These are phyloP conservation scores for Brachionus rotundiformis DNA, from an alignment of 1,140 invertebrate species.

Conservation along the genomic window DNA sequence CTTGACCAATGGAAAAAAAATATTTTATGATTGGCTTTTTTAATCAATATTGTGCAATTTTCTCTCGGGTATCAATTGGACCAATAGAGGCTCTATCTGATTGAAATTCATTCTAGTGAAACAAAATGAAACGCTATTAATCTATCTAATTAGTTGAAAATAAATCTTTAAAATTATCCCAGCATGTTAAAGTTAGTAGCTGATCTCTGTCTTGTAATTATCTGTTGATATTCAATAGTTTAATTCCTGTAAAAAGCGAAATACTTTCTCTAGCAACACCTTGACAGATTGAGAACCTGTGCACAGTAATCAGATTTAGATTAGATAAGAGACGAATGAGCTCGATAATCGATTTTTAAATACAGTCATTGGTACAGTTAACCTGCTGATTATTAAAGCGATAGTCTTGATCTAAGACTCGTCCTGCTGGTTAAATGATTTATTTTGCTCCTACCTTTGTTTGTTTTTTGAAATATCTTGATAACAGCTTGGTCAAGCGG, in stretches of 20 bases:
- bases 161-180: conserved; percentile 1
- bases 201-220: conserved; percentile 32
- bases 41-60: conserved; percentile 40
- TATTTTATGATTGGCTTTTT: conserved; percentile 22
- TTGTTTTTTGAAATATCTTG: not conserved
- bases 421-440: conserved; percentile 15
- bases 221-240: conserved; percentile 34
- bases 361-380: not conserved
- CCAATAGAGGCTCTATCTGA: not conserved
- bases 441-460: not conserved
- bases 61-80: not conserved
- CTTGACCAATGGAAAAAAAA: not conserved
- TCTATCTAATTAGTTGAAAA: conserved; percentile 39
- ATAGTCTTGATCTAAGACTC: conserved; percentile 12
- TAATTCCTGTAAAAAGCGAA: conserved; percentile 14
- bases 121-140: conserved; percentile 26
- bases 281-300: conserved; percentile 33
- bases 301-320: not conserved
- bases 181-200: not conserved
- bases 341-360: not conserved
- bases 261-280: not conserved
- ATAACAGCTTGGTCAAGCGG: not conserved
- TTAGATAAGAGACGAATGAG: conserved; percentile 31
- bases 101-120: conserved; percentile 31
- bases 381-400: conserved; percentile 16